Conservation (phyloP, 2,888 invertebrate species). For the Anaspis maculata region DNA sequence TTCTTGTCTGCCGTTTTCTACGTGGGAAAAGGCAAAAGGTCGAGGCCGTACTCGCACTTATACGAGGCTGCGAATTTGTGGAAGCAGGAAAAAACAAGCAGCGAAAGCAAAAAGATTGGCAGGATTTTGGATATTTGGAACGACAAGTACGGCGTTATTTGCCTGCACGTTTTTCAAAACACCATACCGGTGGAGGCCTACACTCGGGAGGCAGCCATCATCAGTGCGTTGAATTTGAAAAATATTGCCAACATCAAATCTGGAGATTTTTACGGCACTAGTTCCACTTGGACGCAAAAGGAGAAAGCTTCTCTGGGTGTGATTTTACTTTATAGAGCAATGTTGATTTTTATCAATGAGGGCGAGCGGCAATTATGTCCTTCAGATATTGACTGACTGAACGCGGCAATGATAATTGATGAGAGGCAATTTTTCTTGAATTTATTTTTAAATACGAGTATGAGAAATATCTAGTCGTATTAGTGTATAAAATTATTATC, state of each 20-base stretch:
- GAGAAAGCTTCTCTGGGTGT: slow-evolving; percentile 68
- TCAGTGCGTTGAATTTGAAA: slow-evolving; percentile 71
- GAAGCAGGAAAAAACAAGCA: slow-evolving; percentile 44
- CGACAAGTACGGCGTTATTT: slow-evolving; percentile 74
- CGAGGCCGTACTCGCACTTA: slow-evolving; percentile 83
- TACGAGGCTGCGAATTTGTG: slow-evolving; percentile 74
- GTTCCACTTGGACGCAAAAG: slow-evolving; percentile 63
- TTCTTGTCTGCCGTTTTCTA: slow-evolving; percentile 90
- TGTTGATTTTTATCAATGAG: slow-evolving; percentile 76
- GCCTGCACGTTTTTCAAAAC: slow-evolving; percentile 85
- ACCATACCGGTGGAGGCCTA: slow-evolving; percentile 86
- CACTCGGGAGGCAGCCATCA: slow-evolving; percentile 90
- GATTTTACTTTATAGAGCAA: slow-evolving; percentile 70
- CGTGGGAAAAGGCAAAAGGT: slow-evolving; percentile 83
- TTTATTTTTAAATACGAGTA: too few species aligned
- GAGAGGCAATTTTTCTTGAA: too few species aligned
- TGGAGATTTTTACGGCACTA: slow-evolving; percentile 77
- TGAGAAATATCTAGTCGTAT: too few species aligned
- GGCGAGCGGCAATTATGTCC: slow-evolving; percentile 84
- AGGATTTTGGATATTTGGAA: slow-evolving; percentile 85
- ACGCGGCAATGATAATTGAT: too few species aligned
- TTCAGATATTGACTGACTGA: slow-evolving; percentile 53
- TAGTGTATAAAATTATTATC: neutral
- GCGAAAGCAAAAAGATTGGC: slow-evolving; percentile 55
- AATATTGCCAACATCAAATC: slow-evolving; percentile 70